Conservation (phyloP, 2,888 invertebrate species). For the Heliconius ismenius region DNA sequence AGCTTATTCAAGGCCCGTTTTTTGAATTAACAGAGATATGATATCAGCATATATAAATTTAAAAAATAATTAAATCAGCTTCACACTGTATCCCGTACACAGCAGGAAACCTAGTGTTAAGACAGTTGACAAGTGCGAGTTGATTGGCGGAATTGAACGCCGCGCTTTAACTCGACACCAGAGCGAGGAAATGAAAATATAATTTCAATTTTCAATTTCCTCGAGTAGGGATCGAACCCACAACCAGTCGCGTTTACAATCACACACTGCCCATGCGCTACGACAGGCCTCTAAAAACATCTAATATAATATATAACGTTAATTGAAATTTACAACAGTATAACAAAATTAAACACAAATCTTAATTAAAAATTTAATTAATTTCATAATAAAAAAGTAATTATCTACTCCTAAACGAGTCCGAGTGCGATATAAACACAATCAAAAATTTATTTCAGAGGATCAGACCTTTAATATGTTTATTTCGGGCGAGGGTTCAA, state of each 20-base stretch:
- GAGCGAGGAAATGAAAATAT: no score
- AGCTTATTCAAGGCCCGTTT: constrained; percentile 3
- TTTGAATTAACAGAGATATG: constrained; percentile 7
- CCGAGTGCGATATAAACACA: constrained; percentile 26
- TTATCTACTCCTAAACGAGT: constrained; percentile 10
- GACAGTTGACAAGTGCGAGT: no score
- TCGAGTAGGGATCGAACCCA: no score
- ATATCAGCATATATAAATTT: not conserved
- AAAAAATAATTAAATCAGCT: no score
- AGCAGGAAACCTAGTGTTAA: no score
- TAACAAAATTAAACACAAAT: not conserved
- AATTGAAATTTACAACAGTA: not conserved
- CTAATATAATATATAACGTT: not conserved
- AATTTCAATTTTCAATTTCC: no score
- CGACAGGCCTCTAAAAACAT: no score
- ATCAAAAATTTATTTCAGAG: constrained; percentile 39
- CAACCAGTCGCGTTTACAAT: no score
- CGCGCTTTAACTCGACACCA: no score
- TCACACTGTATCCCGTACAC: no score
- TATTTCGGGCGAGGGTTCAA: constrained; percentile 41
- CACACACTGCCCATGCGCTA: no score
- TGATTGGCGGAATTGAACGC: no score
- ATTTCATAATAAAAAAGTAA: constrained; percentile 24
- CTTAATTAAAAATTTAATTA: constrained; percentile 21
- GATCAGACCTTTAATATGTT: constrained; percentile 38